Evolutionary conservation across 2,797 vertebrate species (phyloP).

Genomic region (Botia almorhae): DNA sequence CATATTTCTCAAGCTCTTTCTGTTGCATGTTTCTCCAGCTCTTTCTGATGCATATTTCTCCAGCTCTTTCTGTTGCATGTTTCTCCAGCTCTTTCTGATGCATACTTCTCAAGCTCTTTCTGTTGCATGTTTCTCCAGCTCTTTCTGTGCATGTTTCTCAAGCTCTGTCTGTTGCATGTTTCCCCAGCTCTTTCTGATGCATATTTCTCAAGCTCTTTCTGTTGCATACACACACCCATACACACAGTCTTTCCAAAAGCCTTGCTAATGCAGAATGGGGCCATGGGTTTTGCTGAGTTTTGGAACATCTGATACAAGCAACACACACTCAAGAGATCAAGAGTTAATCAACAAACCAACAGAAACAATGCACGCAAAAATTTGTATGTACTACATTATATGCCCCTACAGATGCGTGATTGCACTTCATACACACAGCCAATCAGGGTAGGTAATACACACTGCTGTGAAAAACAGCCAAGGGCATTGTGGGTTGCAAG

Average conservation of each 20-base stretch:
- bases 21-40: too few relatives aligned
- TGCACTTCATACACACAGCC: slow-evolving; percentile 13
- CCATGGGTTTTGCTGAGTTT: slow-evolving; percentile 76
- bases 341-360: slow-evolving; percentile 22
- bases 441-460: neutral
- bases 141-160: too few relatives aligned
- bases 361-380: neutral
- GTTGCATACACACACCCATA: slow-evolving; percentile 5
- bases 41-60: too few relatives aligned
- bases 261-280: slow-evolving; percentile 44
- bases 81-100: too few relatives aligned
- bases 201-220: too few relatives aligned
- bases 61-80: too few relatives aligned
- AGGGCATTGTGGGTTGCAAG: slow-evolving; percentile 14
- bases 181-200: too few relatives aligned
- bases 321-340: slow-evolving; percentile 48
- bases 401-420: neutral
- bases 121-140: too few relatives aligned
- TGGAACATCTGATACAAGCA: slow-evolving; percentile 73
- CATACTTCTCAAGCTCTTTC: too few relatives aligned
- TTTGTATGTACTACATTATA: neutral
- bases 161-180: too few relatives aligned
- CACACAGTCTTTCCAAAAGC: neutral
- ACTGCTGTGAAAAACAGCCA: neutral
- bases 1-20: too few relatives aligned